Base-by-base conservation (phyloP, 2,797 vertebrate genomes). In the Petrocephalus schoutedeni region DNA sequence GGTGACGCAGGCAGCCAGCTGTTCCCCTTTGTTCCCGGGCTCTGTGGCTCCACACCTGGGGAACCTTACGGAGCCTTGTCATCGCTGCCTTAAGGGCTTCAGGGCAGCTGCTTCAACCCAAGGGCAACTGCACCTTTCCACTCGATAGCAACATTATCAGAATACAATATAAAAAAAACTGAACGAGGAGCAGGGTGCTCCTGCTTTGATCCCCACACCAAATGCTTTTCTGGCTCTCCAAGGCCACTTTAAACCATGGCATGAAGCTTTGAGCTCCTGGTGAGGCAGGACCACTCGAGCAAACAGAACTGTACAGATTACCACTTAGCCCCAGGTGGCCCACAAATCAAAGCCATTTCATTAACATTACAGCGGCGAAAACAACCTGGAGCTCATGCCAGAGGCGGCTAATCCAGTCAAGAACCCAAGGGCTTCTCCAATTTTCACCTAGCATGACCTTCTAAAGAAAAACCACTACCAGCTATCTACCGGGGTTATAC, bases 41-140 rank as follows among this genome's bases (percentile, higher is more conserved):
- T 4, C 19, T 28, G 12, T 45, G 51, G 56, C 41, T 59, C 16
- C 54, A 57, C 88, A 89, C 88, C 88, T 87, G 88, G 67, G 7
- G 67, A 86, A 21, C 23, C 85, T 61, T 49, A 74, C 56, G 80
- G 71, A 45, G 80, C 74, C 80, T 89, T 86, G 36, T 64, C 41
- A 19, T 9, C 36, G 3, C 36, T 41, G 74, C 71, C 57, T 58
- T 36, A 21, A 45, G 54, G 32, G 74, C 41, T 87, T 54, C 54
- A 32, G 80, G 67, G 88, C 36, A 16, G 41, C 56, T 56, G 21
- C 9, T 45, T 19, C 57, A 45, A 14, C n/a, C 49, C n/a, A 57
- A 86, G 83, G 9, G 3, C 56, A 82, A 51, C 0, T 1, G 14
- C 10, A 21, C 83, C 19, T 54, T 61, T 82, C 54, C 57, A 80